A percentile compares a stretch with the other conserved stretches of the same genome.
Evolutionary conservation across 2,113 vertebrate genomes (phyloP).

Genomic region (Myiopsitta monachus): DNA sequence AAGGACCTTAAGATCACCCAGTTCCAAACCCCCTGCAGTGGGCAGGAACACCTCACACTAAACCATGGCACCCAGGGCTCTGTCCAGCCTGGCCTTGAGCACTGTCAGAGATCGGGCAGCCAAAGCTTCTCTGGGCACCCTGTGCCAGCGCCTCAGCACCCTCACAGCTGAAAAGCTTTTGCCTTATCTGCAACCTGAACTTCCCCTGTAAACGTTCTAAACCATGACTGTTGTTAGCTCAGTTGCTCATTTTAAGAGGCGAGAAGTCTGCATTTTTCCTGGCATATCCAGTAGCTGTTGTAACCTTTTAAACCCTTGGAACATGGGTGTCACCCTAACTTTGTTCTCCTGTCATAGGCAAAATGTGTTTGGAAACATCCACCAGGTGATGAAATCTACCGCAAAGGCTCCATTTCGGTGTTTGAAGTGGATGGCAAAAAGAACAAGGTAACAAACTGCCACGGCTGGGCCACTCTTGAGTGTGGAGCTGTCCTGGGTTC

Average conservation of each 20-base stretch:
- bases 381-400: conserved; percentile 95
- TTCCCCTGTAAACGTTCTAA: neutral
- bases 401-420: conserved; percentile 93
- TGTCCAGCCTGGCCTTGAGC: neutral
- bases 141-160: neutral
- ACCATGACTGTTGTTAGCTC: neutral
- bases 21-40: neutral
- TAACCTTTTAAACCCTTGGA: neutral
- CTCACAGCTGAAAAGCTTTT: neutral
- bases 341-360: conserved; percentile 73
- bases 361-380: conserved; percentile 99
- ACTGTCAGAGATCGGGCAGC: neutral
- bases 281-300: neutral
- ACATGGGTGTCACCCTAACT: neutral
- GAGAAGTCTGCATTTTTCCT: neutral
- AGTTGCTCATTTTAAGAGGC: neutral
- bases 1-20: neutral
- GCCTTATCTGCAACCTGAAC: neutral
- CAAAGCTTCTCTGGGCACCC: neutral
- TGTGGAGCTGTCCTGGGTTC: neutral
- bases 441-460: conserved; percentile 84
- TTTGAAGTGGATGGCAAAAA: conserved; percentile 99
- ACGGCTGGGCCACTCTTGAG: neutral
- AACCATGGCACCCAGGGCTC: no score
- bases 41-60: neutral